Evolutionary conservation across 2,797 vertebrate genomes (phyloP).

Genomic region (Harpagifer antarcticus): DNA sequence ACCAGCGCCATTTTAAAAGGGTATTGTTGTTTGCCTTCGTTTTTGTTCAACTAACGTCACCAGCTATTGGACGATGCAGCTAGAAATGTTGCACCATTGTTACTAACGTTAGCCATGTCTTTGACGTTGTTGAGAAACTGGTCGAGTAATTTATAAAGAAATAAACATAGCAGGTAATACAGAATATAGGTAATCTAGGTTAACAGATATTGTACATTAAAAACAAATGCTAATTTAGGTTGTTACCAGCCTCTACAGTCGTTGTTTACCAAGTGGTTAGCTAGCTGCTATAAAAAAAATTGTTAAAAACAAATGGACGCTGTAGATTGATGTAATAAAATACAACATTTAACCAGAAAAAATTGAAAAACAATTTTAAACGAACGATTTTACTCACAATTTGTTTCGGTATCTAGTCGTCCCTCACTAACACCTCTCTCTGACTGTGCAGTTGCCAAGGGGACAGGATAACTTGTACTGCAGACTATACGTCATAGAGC

Average conservation of each 20-base stretch:
- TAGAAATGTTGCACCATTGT: slow-evolving; percentile 13
- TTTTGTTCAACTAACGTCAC: slow-evolving; percentile 27
- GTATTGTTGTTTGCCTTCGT: slow-evolving; percentile 52
- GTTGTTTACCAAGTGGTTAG: slow-evolving; percentile 8
- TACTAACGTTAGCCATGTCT: not conserved
- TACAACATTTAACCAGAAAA: not conserved
- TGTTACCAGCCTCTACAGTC: not conserved
- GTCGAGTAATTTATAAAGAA: not conserved
- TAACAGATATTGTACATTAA: not conserved
- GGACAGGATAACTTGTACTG: slow-evolving; percentile 1
- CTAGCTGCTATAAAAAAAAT: not conserved
- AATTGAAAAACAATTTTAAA: rapidly evolving
- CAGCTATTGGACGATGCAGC: slow-evolving; percentile 23
- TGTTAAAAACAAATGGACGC: not conserved
- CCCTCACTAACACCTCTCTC: not conserved
- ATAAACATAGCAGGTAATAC: not conserved
- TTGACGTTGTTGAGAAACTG: not conserved
- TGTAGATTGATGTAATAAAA: not conserved
- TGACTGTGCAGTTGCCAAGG: slow-evolving; percentile 8
- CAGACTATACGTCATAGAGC: slow-evolving; percentile 6
- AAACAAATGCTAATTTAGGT: not conserved
- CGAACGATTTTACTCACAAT: slow-evolving; percentile 17
- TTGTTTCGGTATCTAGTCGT: rapidly evolving
- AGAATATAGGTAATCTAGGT: not conserved
- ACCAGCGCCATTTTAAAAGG: slow-evolving; percentile 55